phyloP scores from a whole-genome alignment of 1,140 invertebrate genomes.

The Euura lappo region DNA sequence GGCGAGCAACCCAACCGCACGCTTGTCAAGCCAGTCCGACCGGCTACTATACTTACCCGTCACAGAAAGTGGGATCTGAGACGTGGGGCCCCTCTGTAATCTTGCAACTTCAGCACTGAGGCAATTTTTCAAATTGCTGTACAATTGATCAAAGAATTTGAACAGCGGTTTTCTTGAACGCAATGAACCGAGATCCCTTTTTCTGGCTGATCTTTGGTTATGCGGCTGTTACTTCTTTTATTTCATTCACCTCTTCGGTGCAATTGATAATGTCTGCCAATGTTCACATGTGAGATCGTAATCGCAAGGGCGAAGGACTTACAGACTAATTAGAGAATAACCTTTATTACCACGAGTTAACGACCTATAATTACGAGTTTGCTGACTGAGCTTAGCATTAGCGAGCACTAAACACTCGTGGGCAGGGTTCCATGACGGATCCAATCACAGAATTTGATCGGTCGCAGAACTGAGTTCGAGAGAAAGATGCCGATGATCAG shows the following conservation, averaged over 20 bases:
- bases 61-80: neutral
- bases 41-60: neutral
- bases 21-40: slow-evolving; percentile 7
- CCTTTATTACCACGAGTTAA: neutral
- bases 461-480: no score
- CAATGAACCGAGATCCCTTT: no score
- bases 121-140: neutral
- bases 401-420: neutral
- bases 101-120: neutral
- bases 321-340: neutral
- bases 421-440: neutral
- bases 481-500: no score
- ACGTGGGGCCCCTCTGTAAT: neutral
- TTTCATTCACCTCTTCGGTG: no score
- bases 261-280: no score
- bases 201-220: no score
- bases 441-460: neutral
- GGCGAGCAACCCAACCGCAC: slow-evolving; percentile 7
- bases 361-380: slow-evolving; percentile 2
- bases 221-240: no score
- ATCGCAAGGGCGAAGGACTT: neutral
- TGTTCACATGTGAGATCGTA: no score
- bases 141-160: neutral
- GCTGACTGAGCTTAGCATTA: neutral
- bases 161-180: neutral